Evolutionary conservation across 2,797 vertebrate species (phyloP).

Genomic region (Leuciscus waleckii): DNA sequence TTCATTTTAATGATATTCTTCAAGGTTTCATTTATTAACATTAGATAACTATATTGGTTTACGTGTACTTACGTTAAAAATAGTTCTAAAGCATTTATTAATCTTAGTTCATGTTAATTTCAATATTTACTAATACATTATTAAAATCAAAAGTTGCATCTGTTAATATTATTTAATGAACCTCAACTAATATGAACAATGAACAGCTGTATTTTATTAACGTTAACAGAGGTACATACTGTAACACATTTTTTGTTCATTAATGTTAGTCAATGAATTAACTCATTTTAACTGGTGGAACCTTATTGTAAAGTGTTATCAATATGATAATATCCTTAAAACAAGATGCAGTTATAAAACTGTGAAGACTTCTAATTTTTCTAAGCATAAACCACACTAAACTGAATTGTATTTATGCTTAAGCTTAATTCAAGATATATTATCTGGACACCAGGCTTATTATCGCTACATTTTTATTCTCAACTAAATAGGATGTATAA

Average conservation of each 20-base stretch:
- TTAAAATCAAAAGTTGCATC: background rate
- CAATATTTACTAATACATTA: background rate
- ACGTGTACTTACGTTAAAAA: background rate
- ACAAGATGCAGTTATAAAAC: background rate
- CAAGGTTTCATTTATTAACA: background rate
- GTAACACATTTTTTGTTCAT: background rate
- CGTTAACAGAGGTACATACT: background rate
- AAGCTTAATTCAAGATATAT: background rate
- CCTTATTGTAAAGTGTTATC: background rate
- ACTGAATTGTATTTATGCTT: background rate
- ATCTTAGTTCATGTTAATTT: background rate
- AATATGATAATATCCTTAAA: background rate
- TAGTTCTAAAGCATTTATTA: background rate
- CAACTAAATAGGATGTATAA: background rate
- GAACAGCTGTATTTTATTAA: background rate
- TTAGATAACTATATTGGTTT: background rate
- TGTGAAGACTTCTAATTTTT: background rate
- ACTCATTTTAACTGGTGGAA: background rate
- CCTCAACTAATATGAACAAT: background rate
- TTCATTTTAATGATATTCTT: background rate
- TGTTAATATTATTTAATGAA: background rate
- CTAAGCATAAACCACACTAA: background rate
- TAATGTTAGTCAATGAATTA: background rate
- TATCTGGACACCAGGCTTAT: background rate
- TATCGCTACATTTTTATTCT: background rate